phyloP scores from a whole-genome alignment of 37 sponge, comb jelly and placozoan species.

The Amphimedon queenslandica region DNA sequence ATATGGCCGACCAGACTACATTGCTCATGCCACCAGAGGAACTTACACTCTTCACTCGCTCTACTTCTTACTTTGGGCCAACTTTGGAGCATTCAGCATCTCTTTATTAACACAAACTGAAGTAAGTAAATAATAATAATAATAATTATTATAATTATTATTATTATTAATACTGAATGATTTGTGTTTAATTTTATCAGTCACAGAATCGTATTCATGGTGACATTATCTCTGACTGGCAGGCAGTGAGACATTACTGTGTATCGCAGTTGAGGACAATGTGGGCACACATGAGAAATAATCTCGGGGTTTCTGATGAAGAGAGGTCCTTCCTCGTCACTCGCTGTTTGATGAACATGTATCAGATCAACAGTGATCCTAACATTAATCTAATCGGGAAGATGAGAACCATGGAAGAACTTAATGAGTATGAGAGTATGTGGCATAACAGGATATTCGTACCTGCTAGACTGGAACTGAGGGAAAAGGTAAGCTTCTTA shows the following conservation, averaged over 20 bases:
- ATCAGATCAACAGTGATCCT: constrained; percentile 7
- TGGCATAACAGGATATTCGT: constrained; percentile 64
- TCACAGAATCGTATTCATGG: constrained; percentile 51
- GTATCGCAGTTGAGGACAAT: constrained; percentile 72
- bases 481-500: constrained; percentile 22
- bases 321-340: constrained; percentile 71
- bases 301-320: constrained; percentile 69
- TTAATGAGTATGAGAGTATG: constrained; percentile 59
- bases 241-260: constrained; percentile 81
- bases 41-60: constrained; percentile 82
- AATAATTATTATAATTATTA: too few relatives aligned
- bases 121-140: too few relatives aligned
- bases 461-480: constrained; percentile 31
- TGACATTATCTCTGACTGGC: constrained; percentile 74
- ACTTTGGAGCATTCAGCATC: constrained; percentile 77
- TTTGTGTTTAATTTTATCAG: too few relatives aligned
- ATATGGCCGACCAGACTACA: constrained; percentile 77
- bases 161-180: too few relatives aligned
- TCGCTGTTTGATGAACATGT: constrained; percentile 26
- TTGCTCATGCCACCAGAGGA: constrained; percentile 50
- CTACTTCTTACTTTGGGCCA: constrained; percentile 77
- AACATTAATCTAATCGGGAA: background rate
- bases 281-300: constrained; percentile 74
- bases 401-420: constrained; percentile 28
- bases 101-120: constrained; percentile 66